phyloP scores from a whole-genome alignment of 2,113 vertebrate genomes.

The Tichodroma muraria region DNA sequence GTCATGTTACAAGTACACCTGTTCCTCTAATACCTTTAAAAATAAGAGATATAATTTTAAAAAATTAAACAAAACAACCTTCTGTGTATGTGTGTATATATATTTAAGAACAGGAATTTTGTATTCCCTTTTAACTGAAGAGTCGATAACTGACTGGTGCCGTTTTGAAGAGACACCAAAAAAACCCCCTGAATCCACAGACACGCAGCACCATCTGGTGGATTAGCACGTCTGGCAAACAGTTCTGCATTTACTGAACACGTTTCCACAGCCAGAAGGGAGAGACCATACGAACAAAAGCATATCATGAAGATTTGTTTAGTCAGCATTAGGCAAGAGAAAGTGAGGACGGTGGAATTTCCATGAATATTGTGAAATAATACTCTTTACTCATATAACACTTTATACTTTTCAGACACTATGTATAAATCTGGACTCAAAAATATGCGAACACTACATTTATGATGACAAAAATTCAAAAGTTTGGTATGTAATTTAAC shows the following conservation, averaged over 20 bases:
- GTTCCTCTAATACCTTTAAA: conserved; percentile 36
- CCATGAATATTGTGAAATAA: background rate
- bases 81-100: background rate
- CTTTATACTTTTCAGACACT: background rate
- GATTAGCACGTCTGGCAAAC: conserved; percentile 20
- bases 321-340: background rate
- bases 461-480: background rate
- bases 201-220: conserved; percentile 77
- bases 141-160: background rate
- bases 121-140: conserved; percentile 1
- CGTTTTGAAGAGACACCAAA: background rate
- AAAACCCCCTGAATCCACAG: conserved; percentile 46
- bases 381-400: background rate
- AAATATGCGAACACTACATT: background rate
- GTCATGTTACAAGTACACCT: background rate
- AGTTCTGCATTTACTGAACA: background rate
- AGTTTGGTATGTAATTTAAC: background rate
- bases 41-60: background rate
- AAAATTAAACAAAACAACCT: background rate
- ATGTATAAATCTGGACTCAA: background rate
- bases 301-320: background rate
- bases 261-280: background rate
- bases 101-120: background rate
- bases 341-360: background rate
- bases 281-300: background rate